phyloP scores from a whole-genome alignment of 2,888 invertebrate genomes.

The Endomychus coccineus region DNA sequence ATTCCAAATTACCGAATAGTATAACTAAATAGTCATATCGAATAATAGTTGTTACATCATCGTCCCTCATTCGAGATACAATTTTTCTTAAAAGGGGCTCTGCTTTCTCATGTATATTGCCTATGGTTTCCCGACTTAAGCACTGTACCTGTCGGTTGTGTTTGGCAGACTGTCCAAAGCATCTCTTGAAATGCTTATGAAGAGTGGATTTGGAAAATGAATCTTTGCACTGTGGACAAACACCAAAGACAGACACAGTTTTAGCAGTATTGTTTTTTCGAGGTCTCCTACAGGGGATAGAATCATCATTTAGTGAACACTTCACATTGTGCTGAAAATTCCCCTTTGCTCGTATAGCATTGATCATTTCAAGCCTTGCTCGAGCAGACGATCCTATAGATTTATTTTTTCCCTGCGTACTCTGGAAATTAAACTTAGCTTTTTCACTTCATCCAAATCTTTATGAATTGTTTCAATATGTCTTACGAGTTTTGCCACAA shows the following conservation, averaged over 20 bases:
- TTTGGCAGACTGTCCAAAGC: slow-evolving; percentile 1
- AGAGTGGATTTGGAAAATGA: slow-evolving; percentile 6
- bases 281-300: slow-evolving; percentile 5
- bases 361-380: background rate
- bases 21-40: slow-evolving; percentile 9
- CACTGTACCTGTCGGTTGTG: background rate
- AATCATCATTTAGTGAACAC: background rate
- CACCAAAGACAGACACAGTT: slow-evolving; percentile 6
- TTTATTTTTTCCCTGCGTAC: background rate
- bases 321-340: slow-evolving; percentile 7
- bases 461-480: slow-evolving; percentile 7
- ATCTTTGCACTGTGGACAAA: slow-evolving; percentile 6
- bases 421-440: slow-evolving; percentile 3
- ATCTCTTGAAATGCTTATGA: slow-evolving; percentile 6
- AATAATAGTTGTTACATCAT: background rate
- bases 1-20: slow-evolving; percentile 3
- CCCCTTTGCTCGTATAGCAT: slow-evolving; percentile 4
- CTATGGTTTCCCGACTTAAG: slow-evolving; percentile 2
- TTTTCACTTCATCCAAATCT: slow-evolving; percentile 6
- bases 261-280: slow-evolving; percentile 1
- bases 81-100: slow-evolving; percentile 2
- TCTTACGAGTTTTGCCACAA: slow-evolving; percentile 1
- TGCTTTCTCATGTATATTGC: slow-evolving; percentile 8
- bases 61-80: slow-evolving; percentile 3
- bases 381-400: background rate